Evolutionary conservation across 2,113 vertebrate species (phyloP).

Genomic region (Peromyscus leucopus): DNA sequence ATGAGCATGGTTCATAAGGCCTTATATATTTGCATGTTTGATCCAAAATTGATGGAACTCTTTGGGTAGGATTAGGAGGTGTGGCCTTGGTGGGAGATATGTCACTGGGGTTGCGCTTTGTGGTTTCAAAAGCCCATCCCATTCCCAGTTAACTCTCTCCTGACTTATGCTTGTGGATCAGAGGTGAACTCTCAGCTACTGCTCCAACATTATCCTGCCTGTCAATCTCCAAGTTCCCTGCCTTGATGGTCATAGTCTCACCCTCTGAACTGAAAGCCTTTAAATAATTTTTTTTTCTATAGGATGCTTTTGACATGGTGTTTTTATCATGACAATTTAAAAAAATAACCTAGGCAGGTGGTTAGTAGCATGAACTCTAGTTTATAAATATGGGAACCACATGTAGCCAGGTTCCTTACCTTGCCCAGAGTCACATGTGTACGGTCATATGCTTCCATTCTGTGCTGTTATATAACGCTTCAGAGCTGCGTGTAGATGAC

Average conservation of each 20-base stretch:
- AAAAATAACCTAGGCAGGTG: not conserved
- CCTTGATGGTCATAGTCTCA: not conserved
- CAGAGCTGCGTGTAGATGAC: not conserved
- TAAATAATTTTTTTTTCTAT: not conserved
- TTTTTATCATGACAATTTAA: not conserved
- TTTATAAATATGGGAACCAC: not conserved
- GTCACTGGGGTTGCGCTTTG: not conserved
- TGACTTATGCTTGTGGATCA: not conserved
- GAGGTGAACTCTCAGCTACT: not conserved
- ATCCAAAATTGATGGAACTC: not conserved
- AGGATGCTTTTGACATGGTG: not conserved
- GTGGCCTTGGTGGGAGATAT: not conserved
- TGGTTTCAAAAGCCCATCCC: not conserved
- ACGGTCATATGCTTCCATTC: not conserved
- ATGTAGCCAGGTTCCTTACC: not conserved
- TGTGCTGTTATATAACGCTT: not conserved
- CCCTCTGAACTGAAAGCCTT: not conserved
- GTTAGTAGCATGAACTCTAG: not conserved
- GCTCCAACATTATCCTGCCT: not conserved
- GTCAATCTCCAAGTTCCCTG: not conserved
- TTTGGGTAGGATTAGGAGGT: not conserved
- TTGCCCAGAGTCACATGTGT: not conserved
- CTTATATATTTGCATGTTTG: not conserved
- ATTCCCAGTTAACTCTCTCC: not conserved
- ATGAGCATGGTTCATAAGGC: not conserved